phyloP scores from a whole-genome alignment of 2,113 vertebrate species.

The Bungarus multicinctus region DNA sequence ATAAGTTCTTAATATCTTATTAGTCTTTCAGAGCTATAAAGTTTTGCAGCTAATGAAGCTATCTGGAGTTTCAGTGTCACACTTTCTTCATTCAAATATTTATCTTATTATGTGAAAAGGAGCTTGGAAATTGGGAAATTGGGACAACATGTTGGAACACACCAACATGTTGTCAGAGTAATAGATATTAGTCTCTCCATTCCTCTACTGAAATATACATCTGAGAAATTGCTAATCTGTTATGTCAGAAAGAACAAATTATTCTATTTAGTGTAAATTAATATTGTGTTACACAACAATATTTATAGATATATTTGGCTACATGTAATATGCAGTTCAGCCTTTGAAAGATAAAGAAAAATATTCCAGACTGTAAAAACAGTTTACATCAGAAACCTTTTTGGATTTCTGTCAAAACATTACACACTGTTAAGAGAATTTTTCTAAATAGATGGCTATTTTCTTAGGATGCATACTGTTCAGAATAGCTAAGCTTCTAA shows the following conservation, averaged over 20 bases:
- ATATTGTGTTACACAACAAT: not conserved
- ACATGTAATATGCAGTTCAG: not conserved
- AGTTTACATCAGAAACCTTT: not conserved
- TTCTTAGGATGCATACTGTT: slow-evolving; percentile 15
- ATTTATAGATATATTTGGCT: not conserved
- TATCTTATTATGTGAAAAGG: not conserved
- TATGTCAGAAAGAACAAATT: not conserved
- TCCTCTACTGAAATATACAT: not conserved
- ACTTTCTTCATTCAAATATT: not conserved
- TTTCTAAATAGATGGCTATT: slow-evolving; percentile 5
- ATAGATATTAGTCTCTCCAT: not conserved
- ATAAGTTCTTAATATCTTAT: not conserved
- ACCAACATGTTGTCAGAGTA: not conserved
- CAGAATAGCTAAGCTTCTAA: slow-evolving; percentile 22
- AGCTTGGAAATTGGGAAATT: not conserved
- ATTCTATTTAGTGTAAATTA: not conserved
- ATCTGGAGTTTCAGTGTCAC: no score
- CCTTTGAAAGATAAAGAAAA: slow-evolving; percentile 31
- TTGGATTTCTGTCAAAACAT: slow-evolving; percentile 26
- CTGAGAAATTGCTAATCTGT: not conserved
- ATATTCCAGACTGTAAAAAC: slow-evolving; percentile 6
- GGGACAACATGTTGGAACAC: no score
- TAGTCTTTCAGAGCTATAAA: not conserved
- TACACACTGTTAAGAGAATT: slow-evolving; percentile 34
- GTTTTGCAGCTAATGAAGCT: not conserved